phyloP scores from a whole-genome alignment of 2,888 invertebrate species.

The Empis stercorea region DNA sequence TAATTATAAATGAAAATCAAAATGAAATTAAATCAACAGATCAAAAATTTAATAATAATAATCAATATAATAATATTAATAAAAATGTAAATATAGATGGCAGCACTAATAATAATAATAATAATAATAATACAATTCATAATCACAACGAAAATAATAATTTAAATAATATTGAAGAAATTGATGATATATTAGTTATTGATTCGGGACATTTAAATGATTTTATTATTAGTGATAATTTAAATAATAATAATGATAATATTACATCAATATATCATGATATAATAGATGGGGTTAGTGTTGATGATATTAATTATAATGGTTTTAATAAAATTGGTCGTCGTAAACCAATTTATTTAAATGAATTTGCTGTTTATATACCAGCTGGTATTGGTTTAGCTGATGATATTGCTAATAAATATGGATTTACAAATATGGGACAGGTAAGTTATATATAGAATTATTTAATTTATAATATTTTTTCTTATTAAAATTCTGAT shows the following conservation, averaged over 20 bases:
- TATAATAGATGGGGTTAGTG: too few species aligned
- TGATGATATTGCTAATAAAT: constrained; percentile 61
- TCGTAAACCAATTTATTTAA: constrained; percentile 48
- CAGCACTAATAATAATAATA: not conserved
- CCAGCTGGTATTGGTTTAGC: constrained; percentile 60
- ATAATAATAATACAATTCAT: not conserved
- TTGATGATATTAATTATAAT: too few species aligned
- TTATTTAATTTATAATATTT: constrained; percentile 1
- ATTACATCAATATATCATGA: too few species aligned
- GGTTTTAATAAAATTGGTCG: constrained; percentile 5
- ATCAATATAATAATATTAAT: too few species aligned
- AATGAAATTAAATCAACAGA: too few species aligned
- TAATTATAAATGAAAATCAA: constrained; percentile 3
- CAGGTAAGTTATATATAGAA: constrained; percentile 54
- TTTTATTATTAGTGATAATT: not conserved
- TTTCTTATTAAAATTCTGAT: not conserved
- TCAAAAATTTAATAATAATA: not conserved
- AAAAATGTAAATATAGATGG: not conserved
- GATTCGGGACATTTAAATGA: not conserved
- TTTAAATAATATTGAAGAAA: constrained; percentile 1
- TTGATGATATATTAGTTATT: not conserved
- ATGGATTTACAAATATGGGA: constrained; percentile 78
- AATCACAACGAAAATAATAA: constrained; percentile 4
- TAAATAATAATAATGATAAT: not conserved
- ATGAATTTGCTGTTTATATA: constrained; percentile 78